Conservation (phyloP, 2,888 invertebrate species). For the Keiferia lycopersicella region DNA sequence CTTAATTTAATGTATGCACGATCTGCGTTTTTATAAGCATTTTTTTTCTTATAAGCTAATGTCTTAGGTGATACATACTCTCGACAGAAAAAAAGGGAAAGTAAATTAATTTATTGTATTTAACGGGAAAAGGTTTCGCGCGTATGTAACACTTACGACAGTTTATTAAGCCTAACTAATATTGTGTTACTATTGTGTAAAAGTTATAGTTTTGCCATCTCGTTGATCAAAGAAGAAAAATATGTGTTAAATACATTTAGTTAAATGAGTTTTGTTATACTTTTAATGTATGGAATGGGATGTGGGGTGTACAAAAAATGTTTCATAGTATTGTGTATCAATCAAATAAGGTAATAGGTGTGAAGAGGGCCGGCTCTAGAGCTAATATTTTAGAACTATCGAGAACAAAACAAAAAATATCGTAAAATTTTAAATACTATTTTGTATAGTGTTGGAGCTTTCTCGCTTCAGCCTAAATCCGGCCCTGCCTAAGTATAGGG, state of each 20-base stretch:
- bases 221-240: constrained; percentile 76
- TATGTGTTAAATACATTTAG: constrained; percentile 75
- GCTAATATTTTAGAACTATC: constrained; percentile 3
- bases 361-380: constrained; percentile 39
- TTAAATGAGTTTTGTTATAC: constrained; percentile 76
- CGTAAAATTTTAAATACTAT: constrained; percentile 4
- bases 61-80: constrained; percentile 54
- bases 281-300: constrained; percentile 46
- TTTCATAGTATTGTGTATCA: constrained; percentile 77
- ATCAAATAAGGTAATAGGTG: constrained; percentile 69
- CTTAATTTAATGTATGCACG: constrained; percentile 77
- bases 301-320: constrained; percentile 65
- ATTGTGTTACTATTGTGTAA: constrained; percentile 73
- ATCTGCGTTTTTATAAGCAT: constrained; percentile 78
- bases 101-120: constrained; percentile 57
- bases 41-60: constrained; percentile 55
- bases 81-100: constrained; percentile 47
- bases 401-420: constrained; percentile 4
- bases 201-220: constrained; percentile 76
- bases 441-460: constrained; percentile 10
- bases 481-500: constrained; percentile 47
- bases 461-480: constrained; percentile 28
- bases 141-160: constrained; percentile 52
- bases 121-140: constrained; percentile 38
- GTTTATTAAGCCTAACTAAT: constrained; percentile 68